Evolutionary conservation across 1,140 invertebrate species (phyloP).

Genomic region (Harpegnathos saltator): DNA sequence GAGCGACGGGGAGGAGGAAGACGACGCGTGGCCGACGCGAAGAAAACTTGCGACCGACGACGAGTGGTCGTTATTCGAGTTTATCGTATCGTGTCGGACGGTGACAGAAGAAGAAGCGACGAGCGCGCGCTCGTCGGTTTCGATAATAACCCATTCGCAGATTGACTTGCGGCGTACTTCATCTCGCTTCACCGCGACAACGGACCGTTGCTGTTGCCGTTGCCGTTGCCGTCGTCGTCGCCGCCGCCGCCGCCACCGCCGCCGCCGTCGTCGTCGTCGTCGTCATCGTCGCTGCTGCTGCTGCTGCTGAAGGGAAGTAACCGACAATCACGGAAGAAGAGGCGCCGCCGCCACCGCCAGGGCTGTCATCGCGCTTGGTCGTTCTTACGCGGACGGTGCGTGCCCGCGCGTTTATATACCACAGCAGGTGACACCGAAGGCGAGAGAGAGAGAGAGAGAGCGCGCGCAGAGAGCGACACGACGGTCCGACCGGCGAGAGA

Average conservation of each 20-base stretch:
- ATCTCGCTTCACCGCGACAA: not conserved
- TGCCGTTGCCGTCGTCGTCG: no score
- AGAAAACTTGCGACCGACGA: conserved; percentile 48
- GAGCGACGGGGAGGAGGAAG: conserved; percentile 56
- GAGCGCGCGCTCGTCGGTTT: no score
- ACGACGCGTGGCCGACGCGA: conserved; percentile 61
- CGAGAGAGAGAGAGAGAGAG: no score
- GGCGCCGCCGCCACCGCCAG: not conserved
- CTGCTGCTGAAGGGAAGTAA: not conserved
- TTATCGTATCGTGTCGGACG: conserved; percentile 34
- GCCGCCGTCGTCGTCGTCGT: no score
- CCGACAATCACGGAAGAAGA: conserved; percentile 44
- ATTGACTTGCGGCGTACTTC: conserved; percentile 24
- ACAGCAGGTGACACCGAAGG: conserved; percentile 69
- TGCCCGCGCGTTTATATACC: conserved; percentile 65
- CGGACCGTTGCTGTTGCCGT: not conserved
- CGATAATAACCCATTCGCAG: not conserved
- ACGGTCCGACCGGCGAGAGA: not conserved
- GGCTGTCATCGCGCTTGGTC: conserved; percentile 45
- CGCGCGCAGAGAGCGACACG: not conserved
- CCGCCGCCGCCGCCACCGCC: not conserved
- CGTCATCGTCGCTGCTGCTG: not conserved
- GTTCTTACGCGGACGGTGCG: conserved; percentile 39
- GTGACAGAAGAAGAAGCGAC: not conserved
- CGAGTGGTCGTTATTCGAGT: conserved; percentile 52